Evolutionary conservation across 1,140 invertebrate genomes (phyloP), one percentile per base, ranked within the genome.

Genomic region (Chironomus tepperi): DNA sequence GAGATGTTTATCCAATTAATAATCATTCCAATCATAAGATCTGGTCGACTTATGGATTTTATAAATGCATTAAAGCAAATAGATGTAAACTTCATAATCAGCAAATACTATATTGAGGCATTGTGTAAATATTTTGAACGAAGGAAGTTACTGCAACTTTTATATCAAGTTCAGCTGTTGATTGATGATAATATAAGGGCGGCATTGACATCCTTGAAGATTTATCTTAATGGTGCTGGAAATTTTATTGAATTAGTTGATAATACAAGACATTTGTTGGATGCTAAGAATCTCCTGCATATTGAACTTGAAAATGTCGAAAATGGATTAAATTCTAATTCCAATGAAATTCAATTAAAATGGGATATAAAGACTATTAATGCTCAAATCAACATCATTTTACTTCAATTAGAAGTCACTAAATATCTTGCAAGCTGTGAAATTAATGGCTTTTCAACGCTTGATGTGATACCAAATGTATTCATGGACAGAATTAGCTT

Each of bases 1-100:
- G 90, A 92, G 75, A 80, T 87, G 0, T 93, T 92, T 78, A 88
- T 90, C 1, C 89, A 91, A n/a, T 78, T 83, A 2, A 86, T 92
- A 19, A 91, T 90, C 76, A 83, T 90, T 77, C 83, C 84, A 10
- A 89, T 87, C 75, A 81, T 92, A 76, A 88, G 86, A 77, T 85
- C 83, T 21, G 89, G 90, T 0, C 83, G 81, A n/a, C 80, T 90
- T 0, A 83, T 85, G n/a, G 80, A 84, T 42, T 77, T 93, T 18
- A 83, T 90, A 16, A 84, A 86, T 19, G 82, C 84, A 3, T 88
- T 93, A 84, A 82, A 81, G 9, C 81, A 85, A 21, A 85, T 87
- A 74, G 90, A 92, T 79, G 80, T 84, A 3, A 87, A 86, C 47
- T 82, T 91, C 18, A 79, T 85, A 24, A 83, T 85, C 73, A 92